Evolutionary conservation across 2,797 vertebrate genomes (phyloP), one percentile per base, ranked within the genome.

Genomic region (Enteromius treurensis): DNA sequence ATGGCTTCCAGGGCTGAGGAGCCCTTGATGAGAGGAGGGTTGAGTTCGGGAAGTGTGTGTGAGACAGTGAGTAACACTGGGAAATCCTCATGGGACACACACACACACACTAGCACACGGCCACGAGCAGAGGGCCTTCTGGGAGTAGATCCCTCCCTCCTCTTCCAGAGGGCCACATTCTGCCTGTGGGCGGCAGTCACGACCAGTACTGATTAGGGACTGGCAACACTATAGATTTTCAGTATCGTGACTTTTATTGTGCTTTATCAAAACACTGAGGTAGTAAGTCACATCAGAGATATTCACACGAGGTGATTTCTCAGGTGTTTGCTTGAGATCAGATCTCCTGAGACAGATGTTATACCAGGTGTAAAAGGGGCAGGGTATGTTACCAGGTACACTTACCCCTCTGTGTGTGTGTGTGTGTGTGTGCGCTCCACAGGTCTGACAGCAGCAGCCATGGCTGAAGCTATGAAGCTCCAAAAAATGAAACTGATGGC

Each of bases 391-490:
- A 49, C 6, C 23, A 47, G 29, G 62, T 64, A 32, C 40, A 34
- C 67, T 79, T 53, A 81, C 19, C 45, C 34, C 29, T 77, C 5
- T 26, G 26, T 26, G 26, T 26, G 26, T 26, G 26, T 65, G 26
- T 84, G 40, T 55, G 4, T 82, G 19, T 76, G 21, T 84, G 60
- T 9, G 26, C 10, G 5, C 60, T 67, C 15, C 70, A 47, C 87
- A 92, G 91, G 92, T 82, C 90, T 97, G 87, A 97, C 95, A 9
- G 95, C 95, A 0, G 96, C 95, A 47, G 96, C 96, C 37, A 96
- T 98, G 95, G 95, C 96, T 0, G 96, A 97, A 84, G 95, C 96
- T 2, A 95, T 98, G 95, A 97, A 97, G 85, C 90, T 97, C 1
- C 96, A 97, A 93, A 97, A 97, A 79, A 95, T 97, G 95, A 97